These are phyloP conservation scores for Procambarus clarkii DNA, from an alignment of 1,140 invertebrate species.

Conservation along the genomic window DNA sequence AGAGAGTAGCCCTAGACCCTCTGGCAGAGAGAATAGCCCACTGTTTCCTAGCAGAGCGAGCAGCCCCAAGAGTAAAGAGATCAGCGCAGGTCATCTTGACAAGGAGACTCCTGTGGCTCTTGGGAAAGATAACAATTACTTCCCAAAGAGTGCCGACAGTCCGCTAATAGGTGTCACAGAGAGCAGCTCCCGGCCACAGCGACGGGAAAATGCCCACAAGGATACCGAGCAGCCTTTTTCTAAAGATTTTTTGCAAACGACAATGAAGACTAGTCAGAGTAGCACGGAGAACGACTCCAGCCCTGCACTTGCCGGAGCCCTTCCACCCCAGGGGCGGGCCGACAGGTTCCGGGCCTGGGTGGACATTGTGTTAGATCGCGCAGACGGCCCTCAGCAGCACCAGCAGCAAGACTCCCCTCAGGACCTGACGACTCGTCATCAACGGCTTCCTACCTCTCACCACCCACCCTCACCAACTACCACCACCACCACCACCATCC, in stretches of 20 bases:
- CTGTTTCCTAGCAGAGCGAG: not conserved
- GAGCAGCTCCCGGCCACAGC: not conserved
- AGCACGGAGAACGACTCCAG: not conserved
- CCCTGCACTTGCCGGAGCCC: conserved; percentile 38
- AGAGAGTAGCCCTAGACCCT: conserved; percentile 31
- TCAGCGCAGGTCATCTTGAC: not conserved
- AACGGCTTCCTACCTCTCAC: not conserved
- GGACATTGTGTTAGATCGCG: conserved; percentile 57
- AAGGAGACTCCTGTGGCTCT: not conserved
- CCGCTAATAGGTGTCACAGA: not conserved
- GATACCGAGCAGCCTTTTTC: not conserved
- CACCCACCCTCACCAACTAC: not conserved
- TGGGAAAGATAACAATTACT: not conserved
- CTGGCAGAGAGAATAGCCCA: conserved; percentile 51
- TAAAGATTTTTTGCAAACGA: not conserved
- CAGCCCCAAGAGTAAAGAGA: conserved; percentile 3
- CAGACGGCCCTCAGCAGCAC: conserved; percentile 22
- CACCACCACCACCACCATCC: not conserved
- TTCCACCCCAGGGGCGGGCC: conserved; percentile 44
- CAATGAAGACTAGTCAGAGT: not conserved
- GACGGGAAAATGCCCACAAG: not conserved
- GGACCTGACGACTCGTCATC: conserved; percentile 48
- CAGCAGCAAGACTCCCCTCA: conserved; percentile 55
- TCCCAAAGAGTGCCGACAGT: not conserved
- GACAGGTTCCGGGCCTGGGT: conserved; percentile 65